These are phyloP conservation scores for Octomys mimax DNA, from an alignment of 2,797 vertebrate species.

Conservation along the genomic window DNA sequence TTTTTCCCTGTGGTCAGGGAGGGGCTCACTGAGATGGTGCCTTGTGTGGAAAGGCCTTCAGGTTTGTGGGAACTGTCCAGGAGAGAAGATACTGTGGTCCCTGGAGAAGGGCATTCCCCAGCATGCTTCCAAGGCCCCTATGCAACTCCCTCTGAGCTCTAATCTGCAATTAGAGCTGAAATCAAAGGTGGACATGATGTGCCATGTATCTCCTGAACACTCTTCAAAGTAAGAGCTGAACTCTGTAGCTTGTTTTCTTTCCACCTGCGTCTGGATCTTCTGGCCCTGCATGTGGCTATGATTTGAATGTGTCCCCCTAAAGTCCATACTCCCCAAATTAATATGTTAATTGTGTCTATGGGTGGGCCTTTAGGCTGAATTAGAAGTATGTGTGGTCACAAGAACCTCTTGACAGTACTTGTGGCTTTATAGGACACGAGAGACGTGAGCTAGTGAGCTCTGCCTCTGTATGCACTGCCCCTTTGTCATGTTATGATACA, in stretches of 20 bases:
- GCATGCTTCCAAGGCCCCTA: rapidly evolving
- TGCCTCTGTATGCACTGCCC: neutral
- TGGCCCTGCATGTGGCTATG: neutral
- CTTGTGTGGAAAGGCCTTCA: neutral
- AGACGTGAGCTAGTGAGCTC: neutral
- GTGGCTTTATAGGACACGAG: neutral
- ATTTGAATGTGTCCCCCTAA: neutral
- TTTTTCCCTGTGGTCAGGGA: neutral
- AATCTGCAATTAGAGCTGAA: neutral
- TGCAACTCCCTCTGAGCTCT: neutral
- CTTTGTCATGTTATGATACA: no score
- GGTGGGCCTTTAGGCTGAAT: neutral
- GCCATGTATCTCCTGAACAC: neutral
- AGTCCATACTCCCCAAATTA: neutral
- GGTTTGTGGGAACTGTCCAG: neutral
- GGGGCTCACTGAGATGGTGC: neutral
- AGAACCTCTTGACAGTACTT: no score
- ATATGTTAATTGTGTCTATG: neutral
- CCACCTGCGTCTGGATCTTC: neutral
- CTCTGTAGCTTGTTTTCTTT: neutral
- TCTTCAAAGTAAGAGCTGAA: neutral
- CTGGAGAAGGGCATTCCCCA: rapidly evolving
- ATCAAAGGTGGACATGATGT: neutral
- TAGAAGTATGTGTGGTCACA: neutral
- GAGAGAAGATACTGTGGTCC: rapidly evolving